phyloP scores from a whole-genome alignment of 1,140 invertebrate genomes.

The Lepidurus packardi region DNA sequence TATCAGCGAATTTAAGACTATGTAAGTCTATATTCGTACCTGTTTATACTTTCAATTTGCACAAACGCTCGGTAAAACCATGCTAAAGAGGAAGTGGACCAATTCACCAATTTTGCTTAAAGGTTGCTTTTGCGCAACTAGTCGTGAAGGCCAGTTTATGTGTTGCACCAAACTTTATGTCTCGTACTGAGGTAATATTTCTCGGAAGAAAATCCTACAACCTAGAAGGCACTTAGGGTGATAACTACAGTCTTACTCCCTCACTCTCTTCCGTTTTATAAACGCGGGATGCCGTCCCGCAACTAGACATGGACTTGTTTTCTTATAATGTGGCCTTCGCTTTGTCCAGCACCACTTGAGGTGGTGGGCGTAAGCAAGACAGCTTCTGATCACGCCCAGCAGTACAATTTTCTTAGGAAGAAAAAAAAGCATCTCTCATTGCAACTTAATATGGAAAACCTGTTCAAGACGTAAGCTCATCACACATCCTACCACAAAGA shows the following conservation, averaged over 20 bases:
- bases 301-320: background rate
- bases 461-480: background rate
- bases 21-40: too few relatives aligned
- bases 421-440: background rate
- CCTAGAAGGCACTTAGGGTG: background rate
- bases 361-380: background rate
- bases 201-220: background rate
- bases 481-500: background rate
- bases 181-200: background rate
- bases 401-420: background rate
- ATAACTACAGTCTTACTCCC: constrained; percentile 20
- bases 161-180: background rate
- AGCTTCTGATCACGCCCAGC: background rate
- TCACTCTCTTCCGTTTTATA: constrained; percentile 5
- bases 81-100: background rate
- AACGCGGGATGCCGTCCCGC: background rate
- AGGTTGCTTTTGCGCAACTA: background rate
- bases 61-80: background rate
- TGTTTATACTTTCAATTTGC: background rate
- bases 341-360: background rate
- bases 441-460: background rate
- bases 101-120: background rate
- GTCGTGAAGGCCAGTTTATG: background rate
- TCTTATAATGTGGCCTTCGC: background rate
- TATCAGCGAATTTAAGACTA: too few relatives aligned